Percentiles rank a stretch among this genome's conserved stretches.
phyloP scores from a whole-genome alignment of 2,113 vertebrate species.

The Calypte anna region DNA sequence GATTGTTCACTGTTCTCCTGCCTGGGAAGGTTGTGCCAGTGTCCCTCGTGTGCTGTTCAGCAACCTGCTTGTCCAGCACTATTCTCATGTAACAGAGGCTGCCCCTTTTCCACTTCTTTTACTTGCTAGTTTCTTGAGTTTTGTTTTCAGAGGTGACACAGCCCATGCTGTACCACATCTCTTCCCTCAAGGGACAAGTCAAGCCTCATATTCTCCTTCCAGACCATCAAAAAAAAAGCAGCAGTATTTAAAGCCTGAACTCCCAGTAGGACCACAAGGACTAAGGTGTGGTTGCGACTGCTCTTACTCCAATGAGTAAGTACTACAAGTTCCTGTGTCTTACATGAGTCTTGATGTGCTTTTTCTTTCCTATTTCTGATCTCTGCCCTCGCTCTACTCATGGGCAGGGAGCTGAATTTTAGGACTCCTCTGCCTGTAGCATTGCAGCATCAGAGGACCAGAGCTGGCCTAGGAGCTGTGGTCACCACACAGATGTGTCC shows the following conservation, averaged over 20 bases:
- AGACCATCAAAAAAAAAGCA: not conserved
- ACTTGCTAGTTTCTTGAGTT: not conserved
- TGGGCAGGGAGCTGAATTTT: not conserved
- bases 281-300: not conserved
- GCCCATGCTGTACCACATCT: not conserved
- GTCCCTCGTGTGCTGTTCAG: not conserved
- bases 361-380: not conserved
- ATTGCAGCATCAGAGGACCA: not conserved
- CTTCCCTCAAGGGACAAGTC: not conserved
- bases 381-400: not conserved
- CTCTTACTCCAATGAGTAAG: not conserved
- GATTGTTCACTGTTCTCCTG: not conserved
- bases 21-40: not conserved
- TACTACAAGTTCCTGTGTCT: not conserved
- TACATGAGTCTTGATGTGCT: not conserved
- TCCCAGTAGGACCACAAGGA: not conserved
- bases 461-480: not conserved
- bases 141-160: not conserved
- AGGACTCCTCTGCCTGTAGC: not conserved
- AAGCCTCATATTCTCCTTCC: not conserved
- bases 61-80: not conserved
- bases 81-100: rapidly evolving
- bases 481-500: not conserved
- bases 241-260: not conserved
- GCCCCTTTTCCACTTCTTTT: not conserved